A percentile compares a stretch with the other conserved stretches of the same genome.
These are phyloP conservation scores for Opisthograptis luteolata DNA, from an alignment of 2,888 invertebrate species.

Conservation along the genomic window DNA sequence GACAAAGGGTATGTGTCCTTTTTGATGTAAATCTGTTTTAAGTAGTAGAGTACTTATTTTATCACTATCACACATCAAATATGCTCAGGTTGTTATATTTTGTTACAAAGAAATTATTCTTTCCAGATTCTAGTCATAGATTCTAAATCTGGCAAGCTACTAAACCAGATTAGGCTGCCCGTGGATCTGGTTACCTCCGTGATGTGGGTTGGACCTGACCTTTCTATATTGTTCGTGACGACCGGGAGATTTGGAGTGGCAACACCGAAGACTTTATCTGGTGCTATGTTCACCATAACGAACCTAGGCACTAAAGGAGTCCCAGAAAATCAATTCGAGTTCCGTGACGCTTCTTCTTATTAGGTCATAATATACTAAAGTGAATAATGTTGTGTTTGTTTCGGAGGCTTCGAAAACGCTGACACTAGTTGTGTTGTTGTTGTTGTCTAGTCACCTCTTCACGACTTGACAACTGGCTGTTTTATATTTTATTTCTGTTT, in stretches of 20 bases:
- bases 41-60: too few relatives aligned
- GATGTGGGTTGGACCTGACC: slow-evolving; percentile 87
- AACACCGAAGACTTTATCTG: slow-evolving; percentile 80
- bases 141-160: slow-evolving; percentile 79
- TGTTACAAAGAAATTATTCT: too few relatives aligned
- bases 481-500: too few relatives aligned
- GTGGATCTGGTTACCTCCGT: slow-evolving; percentile 87
- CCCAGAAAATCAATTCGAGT: slow-evolving; percentile 70
- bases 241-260: slow-evolving; percentile 72
- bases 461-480: too few relatives aligned
- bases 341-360: slow-evolving; percentile 62
- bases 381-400: too few relatives aligned
- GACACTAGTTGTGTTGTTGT: too few relatives aligned
- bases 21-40: too few relatives aligned
- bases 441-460: too few relatives aligned
- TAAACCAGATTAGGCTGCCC: slow-evolving; percentile 84
- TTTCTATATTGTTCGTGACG: slow-evolving; percentile 88
- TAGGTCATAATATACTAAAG: too few relatives aligned
- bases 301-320: slow-evolving; percentile 73
- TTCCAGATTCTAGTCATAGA: slow-evolving; percentile 85
- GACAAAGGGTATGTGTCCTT: slow-evolving; percentile 88
- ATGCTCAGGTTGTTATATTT: too few relatives aligned
- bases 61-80: too few relatives aligned
- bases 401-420: too few relatives aligned
- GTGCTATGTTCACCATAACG: slow-evolving; percentile 76